Evolutionary conservation across 2,888 invertebrate genomes (phyloP), one percentile per base, ranked within the genome.

Genomic region (Itoplectis maculator): DNA sequence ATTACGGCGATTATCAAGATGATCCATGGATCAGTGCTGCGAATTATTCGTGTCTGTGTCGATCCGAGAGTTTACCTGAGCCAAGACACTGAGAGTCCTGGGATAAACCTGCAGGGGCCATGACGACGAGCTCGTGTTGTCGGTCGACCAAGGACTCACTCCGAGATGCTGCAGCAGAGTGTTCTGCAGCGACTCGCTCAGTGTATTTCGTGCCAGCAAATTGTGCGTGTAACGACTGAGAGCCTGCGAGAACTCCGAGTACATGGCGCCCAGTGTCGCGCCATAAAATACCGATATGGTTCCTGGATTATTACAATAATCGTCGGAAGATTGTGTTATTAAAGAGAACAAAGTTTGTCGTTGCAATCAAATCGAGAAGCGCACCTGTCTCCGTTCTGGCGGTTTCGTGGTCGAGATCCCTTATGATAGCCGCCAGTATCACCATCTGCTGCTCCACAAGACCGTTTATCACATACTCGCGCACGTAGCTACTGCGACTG

Each of bases 331-430:
- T n/a, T n/a, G n/a, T n/a, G n/a, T n/a, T n/a, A 35, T 51, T 15
- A 23, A n/a, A 56, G 29, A 65, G 37, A 51, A 51, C 9, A 51
- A 51, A 11, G 13, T 23, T 23, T n/a, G n/a, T 15, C 13, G 4
- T n/a, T n/a, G n/a, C n/a, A n/a, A n/a, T n/a, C n/a, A n/a, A n/a
- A n/a, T n/a, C n/a, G n/a, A n/a, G n/a, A 18, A 72, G 81, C 75
- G 11, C 84, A 94, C 94, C 95, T 87, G 95, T 95, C 89, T 97
- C 98, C 5, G 97, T 96, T 74, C 97, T 94, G 6, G 97, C 96
- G 0, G 97, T 97, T 94, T 99, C 98, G 70, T 96, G 95, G 93
- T 99, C 99, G 73, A 99, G 94, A 92, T 99, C 98, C 88, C 97
- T 96, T 69, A 99, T 96, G 61, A 99, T 96, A 7, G 97, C 97